Evolutionary conservation across 2,888 invertebrate species (phyloP).

Genomic region (Idaea aversata): DNA sequence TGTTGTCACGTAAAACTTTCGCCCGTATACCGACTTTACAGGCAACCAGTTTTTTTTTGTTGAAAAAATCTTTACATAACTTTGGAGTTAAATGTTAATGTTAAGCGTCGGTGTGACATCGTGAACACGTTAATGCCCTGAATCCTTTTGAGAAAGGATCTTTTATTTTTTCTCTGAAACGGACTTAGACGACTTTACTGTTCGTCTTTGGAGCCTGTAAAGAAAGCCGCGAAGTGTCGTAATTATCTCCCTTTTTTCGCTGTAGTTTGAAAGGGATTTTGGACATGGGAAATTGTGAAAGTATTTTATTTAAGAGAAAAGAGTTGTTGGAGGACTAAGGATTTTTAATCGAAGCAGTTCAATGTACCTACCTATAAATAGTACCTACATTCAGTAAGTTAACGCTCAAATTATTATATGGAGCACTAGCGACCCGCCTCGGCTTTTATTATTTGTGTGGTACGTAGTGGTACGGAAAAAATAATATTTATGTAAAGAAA

Average conservation of each 20-base stretch:
- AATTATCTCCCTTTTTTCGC: conserved; percentile 61
- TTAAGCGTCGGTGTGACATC: conserved; percentile 47
- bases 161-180: conserved; percentile 69
- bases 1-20: no score
- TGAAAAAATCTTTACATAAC: no score
- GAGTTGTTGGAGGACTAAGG: not conserved
- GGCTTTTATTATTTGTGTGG: no score
- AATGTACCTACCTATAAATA: no score
- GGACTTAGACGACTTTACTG: conserved; percentile 76
- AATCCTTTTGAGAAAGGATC: conserved; percentile 72
- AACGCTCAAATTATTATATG: no score
- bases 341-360: not conserved
- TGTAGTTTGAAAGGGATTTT: conserved; percentile 33
- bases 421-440: no score
- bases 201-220: conserved; percentile 68
- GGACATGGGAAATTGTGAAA: conserved; percentile 15
- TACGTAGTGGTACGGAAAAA: no score
- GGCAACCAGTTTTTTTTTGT: no score
- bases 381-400: no score
- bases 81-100: not conserved
- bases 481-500: no score
- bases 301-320: conserved; percentile 13
- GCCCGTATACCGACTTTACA: no score
- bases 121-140: conserved; percentile 53
- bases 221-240: conserved; percentile 75